Percentiles rank a stretch among this genome's conserved stretches.
phyloP scores from a whole-genome alignment of 1,140 invertebrate species.

The Cotesia chilonis region DNA sequence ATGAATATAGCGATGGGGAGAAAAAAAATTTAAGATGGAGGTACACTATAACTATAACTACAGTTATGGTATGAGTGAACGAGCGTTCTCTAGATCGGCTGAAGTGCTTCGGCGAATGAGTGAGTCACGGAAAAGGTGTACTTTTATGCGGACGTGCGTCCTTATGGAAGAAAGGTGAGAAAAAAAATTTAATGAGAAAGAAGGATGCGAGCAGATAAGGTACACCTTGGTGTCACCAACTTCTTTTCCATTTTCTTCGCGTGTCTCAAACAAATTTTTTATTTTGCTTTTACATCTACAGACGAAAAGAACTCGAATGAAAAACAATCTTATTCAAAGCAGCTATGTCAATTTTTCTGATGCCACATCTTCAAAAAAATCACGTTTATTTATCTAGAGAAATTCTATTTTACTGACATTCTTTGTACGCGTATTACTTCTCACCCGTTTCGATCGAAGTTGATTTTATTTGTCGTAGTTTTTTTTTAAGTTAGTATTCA shows the following conservation, averaged over 20 bases:
- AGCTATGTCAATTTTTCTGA: constrained; percentile 13
- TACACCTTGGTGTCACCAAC: constrained; percentile 53
- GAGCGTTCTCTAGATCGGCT: constrained; percentile 6
- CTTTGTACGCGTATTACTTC: neutral
- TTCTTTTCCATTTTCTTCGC: constrained; percentile 49
- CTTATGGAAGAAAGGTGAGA: neutral
- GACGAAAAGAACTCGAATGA: neutral
- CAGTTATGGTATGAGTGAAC: constrained; percentile 6
- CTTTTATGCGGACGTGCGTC: no score
- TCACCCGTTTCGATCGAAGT: neutral
- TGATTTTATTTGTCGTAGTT: no score
- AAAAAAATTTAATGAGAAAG: constrained; percentile 40
- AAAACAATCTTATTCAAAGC: constrained; percentile 9
- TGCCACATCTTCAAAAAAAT: neutral
- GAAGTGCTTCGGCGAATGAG: neutral
- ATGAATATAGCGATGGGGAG: constrained; percentile 49
- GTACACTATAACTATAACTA: neutral
- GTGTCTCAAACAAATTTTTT: neutral
- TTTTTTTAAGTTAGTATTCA: no score
- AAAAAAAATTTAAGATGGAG: constrained; percentile 31
- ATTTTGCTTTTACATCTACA: neutral
- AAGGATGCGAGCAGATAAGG: constrained; percentile 13
- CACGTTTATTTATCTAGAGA: neutral
- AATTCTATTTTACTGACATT: constrained; percentile 3
- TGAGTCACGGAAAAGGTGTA: constrained; percentile 17